A percentile compares a stretch with the other conserved stretches of the same genome.
Conservation (phyloP, 2,888 invertebrate species). For the Drosophila leonis region DNA sequence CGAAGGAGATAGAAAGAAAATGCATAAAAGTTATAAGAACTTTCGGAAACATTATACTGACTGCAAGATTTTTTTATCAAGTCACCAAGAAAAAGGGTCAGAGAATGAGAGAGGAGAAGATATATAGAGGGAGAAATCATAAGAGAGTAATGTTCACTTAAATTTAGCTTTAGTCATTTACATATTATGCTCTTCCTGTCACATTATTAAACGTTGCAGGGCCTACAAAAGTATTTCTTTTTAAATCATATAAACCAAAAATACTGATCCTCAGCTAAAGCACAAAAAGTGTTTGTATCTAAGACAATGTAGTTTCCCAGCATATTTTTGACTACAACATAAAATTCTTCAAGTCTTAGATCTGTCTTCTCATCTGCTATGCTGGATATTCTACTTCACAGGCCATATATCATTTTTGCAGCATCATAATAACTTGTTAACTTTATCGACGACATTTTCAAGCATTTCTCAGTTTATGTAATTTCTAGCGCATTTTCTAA, state of each 20-base stretch:
- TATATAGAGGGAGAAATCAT: no score
- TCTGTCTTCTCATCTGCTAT: background rate
- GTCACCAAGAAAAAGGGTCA: no score
- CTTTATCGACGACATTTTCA: conserved; percentile 31
- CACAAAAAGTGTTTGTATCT: background rate
- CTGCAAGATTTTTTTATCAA: no score
- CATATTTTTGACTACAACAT: background rate
- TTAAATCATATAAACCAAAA: background rate
- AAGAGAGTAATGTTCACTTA: no score
- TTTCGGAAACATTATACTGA: no score
- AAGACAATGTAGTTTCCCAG: background rate
- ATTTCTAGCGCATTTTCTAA: conserved; percentile 33
- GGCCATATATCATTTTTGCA: conserved; percentile 19
- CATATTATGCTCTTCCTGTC: no score
- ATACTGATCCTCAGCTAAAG: background rate
- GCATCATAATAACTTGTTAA: conserved; percentile 26
- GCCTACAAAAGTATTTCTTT: background rate
- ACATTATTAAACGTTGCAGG: background rate
- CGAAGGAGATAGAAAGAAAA: no score
- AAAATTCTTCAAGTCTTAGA: background rate
- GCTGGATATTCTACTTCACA: background rate
- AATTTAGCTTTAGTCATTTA: no score
- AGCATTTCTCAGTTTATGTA: conserved; percentile 29
- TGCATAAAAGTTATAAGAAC: no score
- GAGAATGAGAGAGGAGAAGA: no score